Conservation (phyloP, 1,140 invertebrate genomes). For the Leptinotarsa defecta region DNA sequence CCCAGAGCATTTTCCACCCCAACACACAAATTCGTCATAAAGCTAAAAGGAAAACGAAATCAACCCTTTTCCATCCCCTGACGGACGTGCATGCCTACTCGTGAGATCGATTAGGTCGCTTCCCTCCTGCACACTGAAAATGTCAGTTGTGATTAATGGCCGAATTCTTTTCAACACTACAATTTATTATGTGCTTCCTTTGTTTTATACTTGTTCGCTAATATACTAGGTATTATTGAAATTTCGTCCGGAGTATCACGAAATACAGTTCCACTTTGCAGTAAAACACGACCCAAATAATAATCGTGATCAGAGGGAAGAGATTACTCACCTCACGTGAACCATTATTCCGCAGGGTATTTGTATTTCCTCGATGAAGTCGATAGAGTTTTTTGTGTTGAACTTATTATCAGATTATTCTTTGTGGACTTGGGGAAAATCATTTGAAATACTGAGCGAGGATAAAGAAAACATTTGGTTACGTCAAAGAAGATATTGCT, state of each 20-base stretch:
- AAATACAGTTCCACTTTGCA: neutral
- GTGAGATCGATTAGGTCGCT: neutral
- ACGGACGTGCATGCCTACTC: neutral
- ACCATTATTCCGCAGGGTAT: too few species aligned
- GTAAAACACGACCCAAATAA: neutral
- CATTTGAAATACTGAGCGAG: too few species aligned
- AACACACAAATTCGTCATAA: too few species aligned
- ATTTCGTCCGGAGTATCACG: neutral
- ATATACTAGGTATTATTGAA: neutral
- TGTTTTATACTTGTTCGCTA: conserved; percentile 6
- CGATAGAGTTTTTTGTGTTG: too few species aligned
- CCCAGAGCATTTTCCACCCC: too few species aligned
- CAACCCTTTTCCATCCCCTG: neutral
- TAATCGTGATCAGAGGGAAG: too few species aligned
- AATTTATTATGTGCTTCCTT: neutral
- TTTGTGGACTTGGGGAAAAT: too few species aligned
- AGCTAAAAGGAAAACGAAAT: neutral
- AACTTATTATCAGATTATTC: too few species aligned
- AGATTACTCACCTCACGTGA: too few species aligned
- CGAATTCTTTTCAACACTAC: conserved; percentile 4
- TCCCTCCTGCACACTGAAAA: neutral
- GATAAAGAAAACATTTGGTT: too few species aligned
- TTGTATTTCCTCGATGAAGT: too few species aligned
- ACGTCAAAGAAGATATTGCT: too few species aligned
- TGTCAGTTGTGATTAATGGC: conserved; percentile 2